Conservation (phyloP, 2,797 vertebrate genomes). For the Sebastes glaucus region DNA sequence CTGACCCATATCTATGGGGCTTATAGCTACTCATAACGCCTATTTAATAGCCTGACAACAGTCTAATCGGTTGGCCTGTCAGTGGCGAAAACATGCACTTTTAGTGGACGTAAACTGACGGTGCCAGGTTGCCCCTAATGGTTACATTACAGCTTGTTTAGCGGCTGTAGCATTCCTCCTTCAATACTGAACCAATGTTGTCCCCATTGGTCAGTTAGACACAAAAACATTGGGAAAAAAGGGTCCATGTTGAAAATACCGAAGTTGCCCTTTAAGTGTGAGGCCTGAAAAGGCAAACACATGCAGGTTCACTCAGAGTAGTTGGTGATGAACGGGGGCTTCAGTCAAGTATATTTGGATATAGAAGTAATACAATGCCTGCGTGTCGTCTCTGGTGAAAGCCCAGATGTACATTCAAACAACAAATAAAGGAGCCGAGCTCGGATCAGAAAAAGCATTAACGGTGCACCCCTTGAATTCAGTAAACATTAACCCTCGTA, state of each 20-base stretch:
- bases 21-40: no score
- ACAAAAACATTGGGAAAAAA: neutral
- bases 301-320: slow-evolving; percentile 61
- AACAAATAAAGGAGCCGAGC: slow-evolving; percentile 73
- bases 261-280: slow-evolving; percentile 53
- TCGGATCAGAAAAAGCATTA: slow-evolving; percentile 73
- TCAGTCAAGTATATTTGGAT: slow-evolving; percentile 74
- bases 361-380: slow-evolving; percentile 71
- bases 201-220: neutral
- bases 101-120: neutral
- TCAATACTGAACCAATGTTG: neutral
- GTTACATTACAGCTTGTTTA: neutral
- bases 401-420: slow-evolving; percentile 87
- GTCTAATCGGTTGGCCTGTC: no score
- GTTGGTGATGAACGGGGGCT: slow-evolving; percentile 40
- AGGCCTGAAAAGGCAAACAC: slow-evolving; percentile 78
- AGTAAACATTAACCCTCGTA: slow-evolving; percentile 75
- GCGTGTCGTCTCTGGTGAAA: slow-evolving; percentile 68
- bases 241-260: neutral
- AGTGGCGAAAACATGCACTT: no score
- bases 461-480: slow-evolving; percentile 79
- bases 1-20: no score
- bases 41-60: no score
- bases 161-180: neutral
- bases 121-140: neutral